Base-by-base conservation (phyloP, 2,113 vertebrate species). In the Heterotis niloticus region DNA sequence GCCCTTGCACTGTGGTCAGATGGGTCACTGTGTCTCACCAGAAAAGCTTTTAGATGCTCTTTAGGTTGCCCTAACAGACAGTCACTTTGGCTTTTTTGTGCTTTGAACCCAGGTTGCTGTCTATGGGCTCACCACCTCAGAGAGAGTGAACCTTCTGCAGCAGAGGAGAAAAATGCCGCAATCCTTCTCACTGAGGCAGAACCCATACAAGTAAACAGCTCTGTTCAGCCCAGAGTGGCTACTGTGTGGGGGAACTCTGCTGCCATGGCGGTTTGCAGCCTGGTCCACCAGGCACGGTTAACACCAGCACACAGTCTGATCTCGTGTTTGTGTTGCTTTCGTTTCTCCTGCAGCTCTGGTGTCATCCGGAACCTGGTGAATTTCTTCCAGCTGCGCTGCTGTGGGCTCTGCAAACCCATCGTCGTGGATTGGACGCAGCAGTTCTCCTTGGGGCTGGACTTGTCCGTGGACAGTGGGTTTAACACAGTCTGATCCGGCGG, bases 321-420 rank as follows among this genome's bases (percentile, higher is more conserved):
- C 34, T 44, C 34, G 34, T 44, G 34, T 7, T 44, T 44, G 34
- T 44, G 34, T 44, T 44, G 52, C 68, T 26, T 80, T 26, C 78
- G 56, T 56, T 82, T 4, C 34, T 82, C 13, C 89, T 86, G 59
- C 85, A 98, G 97, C 85, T 85, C 92, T 74, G 97, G 98, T 59
- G 91, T 95, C 79, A 82, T 92, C 54, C 91, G 94, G 92, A 99
- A 99, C 88, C 86, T 98, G 59, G 91, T 92, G 26, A 94, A 97
- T 74, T 98, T 99, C 87, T 98, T 98, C 86, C 95, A 93, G 54
- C 94, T 97, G 79, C 84, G 93, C 9, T 98, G 95, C 72, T 98
- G 95, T 66, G 97, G 96, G 77, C 82, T 96, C 87, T 92, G 93
- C 81, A 98, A 95, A 80, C 93, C 94, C 2, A 88, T 86, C 0